These are phyloP conservation scores for Mystacornis crossleyi DNA, from an alignment of 2,113 vertebrate genomes.

Conservation along the genomic window DNA sequence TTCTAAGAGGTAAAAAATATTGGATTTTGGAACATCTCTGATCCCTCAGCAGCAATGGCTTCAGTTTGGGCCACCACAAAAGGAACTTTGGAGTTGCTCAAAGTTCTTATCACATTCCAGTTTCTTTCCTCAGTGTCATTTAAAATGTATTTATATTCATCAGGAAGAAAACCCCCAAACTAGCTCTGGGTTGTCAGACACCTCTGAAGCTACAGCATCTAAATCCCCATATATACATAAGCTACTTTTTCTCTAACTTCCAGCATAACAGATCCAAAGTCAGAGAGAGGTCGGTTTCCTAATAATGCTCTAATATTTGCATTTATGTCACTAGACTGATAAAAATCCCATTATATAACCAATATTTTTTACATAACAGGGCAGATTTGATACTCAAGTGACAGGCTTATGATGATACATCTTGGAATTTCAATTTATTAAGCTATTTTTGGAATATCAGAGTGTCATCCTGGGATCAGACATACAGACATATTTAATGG, in stretches of 20 bases:
- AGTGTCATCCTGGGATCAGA: slow-evolving; percentile 22
- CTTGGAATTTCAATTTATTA: slow-evolving; percentile 38
- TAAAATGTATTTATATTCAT: not conserved
- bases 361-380: slow-evolving; percentile 44
- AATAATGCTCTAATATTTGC: slow-evolving; percentile 3
- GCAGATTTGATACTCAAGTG: slow-evolving; percentile 11
- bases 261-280: not conserved
- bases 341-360: slow-evolving; percentile 68
- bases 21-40: not conserved
- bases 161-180: not conserved
- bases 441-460: slow-evolving; percentile 35
- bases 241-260: not conserved
- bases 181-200: not conserved
- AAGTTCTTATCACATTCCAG: not conserved
- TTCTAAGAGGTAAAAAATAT: not conserved
- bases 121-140: not conserved
- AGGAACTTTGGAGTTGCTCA: not conserved
- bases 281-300: slow-evolving; percentile 5
- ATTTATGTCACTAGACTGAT: slow-evolving; percentile 19
- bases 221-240: not conserved
- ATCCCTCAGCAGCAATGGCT: not conserved
- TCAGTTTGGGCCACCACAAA: not conserved
- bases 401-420: slow-evolving; percentile 25
- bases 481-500: not conserved
- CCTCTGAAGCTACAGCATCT: not conserved